Evolutionary conservation across 2,888 invertebrate species (phyloP), one percentile per base, ranked within the genome.

Genomic region (Fabriciana adippe): DNA sequence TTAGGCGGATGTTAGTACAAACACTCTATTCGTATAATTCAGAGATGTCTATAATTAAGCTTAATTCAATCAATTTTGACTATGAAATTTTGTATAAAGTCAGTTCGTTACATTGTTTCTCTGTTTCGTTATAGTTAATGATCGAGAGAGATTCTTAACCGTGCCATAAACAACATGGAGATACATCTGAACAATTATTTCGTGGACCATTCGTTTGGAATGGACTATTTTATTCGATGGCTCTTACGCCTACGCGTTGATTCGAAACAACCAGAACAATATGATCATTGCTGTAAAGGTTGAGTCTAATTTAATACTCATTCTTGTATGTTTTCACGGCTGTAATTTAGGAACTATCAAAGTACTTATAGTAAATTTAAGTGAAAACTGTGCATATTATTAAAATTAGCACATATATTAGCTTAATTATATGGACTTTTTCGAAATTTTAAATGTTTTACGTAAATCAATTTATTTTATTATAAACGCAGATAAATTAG

Each of bases 121-220:
- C 68, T 70, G 73, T 75, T 75, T 67, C 67, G 69, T 73, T 74
- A 75, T 73, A 72, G 73, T 72, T 74, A 73, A 76, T 74, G 74
- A 75, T 76, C 76, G 72, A 77, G 72, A 76, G 72, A 77, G 72
- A 76, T 78, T 72, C 69, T 72, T 80, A 80, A 77, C 78, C 79
- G 76, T 75, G 74, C 75, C 76, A 78, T 84, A 84, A 84, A 83
- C 79, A 81, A 81, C 76, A 67, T 67, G 73, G 73, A 84, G 79
- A 86, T 85, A 84, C 84, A 85, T 79, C 80, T 76, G 75, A 81
- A 84, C 85, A 86, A 86, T 88, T 82, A 85, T 85, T 81, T 83
- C 79, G 75, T 79, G 75, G 80, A 74, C 80, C 79, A 81, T 82
- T 81, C 79, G 78, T 79, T 81, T 73, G 76, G 76, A 81, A 79